phyloP scores from a whole-genome alignment of 2,797 vertebrate genomes.

The Diceros bicornis region DNA sequence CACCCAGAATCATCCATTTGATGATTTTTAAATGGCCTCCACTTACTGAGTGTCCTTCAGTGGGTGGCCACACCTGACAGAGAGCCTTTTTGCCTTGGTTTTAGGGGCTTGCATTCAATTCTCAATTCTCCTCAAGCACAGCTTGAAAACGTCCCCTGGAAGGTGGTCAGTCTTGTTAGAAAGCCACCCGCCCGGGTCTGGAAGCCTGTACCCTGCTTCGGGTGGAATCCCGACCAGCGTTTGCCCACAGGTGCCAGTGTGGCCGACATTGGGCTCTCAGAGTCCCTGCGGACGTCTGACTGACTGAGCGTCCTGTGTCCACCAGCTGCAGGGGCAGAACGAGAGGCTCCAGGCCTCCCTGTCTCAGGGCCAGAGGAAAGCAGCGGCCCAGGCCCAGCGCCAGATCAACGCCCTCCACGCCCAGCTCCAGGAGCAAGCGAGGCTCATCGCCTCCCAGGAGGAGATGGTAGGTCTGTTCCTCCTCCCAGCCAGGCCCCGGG shows the following conservation, averaged over 20 bases:
- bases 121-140: not conserved
- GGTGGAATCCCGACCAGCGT: not conserved
- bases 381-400: conserved; percentile 74
- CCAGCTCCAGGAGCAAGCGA: conserved; percentile 83
- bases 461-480: conserved; percentile 83
- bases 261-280: not conserved
- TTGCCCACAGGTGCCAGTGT: not conserved
- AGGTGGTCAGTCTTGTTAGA: not conserved
- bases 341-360: conserved; percentile 79
- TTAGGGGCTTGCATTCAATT: not conserved
- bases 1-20: not conserved
- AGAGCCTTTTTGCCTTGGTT: not conserved
- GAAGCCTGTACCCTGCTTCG: not conserved
- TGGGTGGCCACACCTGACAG: not conserved
- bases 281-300: not conserved
- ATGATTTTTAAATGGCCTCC: not conserved
- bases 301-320: not conserved
- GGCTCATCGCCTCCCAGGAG: conserved; percentile 84
- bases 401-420: conserved; percentile 82
- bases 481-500: not conserved
- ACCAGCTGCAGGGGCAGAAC: conserved; percentile 87
- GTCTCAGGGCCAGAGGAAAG: conserved; percentile 85
- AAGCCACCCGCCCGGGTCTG: not conserved
- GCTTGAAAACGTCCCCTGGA: not conserved
- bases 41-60: not conserved